A percentile compares a stretch with the other conserved stretches of the same genome.
Conservation (phyloP, 1,140 invertebrate species). For the Elysia chlorotica region DNA sequence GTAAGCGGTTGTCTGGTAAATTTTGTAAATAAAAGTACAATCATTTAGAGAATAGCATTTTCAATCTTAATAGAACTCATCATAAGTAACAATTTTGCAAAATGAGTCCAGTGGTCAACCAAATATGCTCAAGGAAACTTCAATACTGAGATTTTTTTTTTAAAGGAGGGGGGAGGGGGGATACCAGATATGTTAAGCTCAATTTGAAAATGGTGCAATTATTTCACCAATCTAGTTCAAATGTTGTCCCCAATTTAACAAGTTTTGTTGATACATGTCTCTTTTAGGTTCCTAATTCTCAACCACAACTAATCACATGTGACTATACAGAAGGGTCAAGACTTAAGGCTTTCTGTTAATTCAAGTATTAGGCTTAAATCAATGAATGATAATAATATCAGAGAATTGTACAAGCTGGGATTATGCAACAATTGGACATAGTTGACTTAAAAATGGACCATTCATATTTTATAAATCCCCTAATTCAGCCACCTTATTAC, state of each 20-base stretch:
- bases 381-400: not conserved
- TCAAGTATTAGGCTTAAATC: not conserved
- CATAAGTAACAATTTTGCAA: not conserved
- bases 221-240: no score
- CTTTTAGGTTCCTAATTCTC: no score
- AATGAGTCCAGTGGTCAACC: not conserved
- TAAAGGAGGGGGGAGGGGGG: not conserved
- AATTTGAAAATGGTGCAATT: no score
- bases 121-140: not conserved
- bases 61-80: not conserved
- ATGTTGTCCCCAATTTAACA: no score
- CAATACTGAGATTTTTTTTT: not conserved
- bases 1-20: constrained; percentile 57
- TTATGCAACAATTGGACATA: not conserved
- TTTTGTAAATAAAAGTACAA: not conserved
- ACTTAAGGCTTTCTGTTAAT: not conserved
- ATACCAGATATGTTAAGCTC: no score
- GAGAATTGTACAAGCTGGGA: not conserved
- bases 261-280: no score
- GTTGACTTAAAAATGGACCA: not conserved
- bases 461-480: not conserved
- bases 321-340: not conserved
- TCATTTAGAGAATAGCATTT: not conserved
- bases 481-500: not conserved
- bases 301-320: not conserved